Evolutionary conservation across 2,888 invertebrate species (phyloP).

Genomic region (Drosophila mimica): DNA sequence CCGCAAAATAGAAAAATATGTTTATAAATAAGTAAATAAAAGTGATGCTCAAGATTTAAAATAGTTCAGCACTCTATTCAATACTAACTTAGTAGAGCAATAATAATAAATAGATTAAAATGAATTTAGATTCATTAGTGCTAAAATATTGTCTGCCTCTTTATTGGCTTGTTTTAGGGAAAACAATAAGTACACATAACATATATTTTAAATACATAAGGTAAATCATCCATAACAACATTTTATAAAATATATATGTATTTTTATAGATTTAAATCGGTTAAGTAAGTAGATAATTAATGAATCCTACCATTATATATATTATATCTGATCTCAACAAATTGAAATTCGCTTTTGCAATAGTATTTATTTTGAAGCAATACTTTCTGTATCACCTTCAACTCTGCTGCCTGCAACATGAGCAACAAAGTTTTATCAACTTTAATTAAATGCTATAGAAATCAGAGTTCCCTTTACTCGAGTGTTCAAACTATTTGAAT

Average conservation of each 20-base stretch:
- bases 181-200: not conserved
- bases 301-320: rapidly evolving
- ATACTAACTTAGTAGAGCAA: not conserved
- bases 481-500: not conserved
- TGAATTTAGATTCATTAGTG: rapidly evolving
- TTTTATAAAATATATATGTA: not conserved
- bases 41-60: not conserved
- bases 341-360: not conserved
- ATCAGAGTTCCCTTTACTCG: not conserved
- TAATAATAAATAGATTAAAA: not conserved
- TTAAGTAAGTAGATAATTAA: not conserved
- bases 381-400: not conserved
- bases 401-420: not conserved
- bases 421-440: not conserved
- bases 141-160: not conserved
- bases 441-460: not conserved
- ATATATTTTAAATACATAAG: not conserved
- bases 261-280: not conserved
- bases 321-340: not conserved
- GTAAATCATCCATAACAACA: not conserved
- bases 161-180: not conserved
- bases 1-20: not conserved
- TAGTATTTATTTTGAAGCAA: not conserved
- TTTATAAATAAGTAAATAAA: not conserved
- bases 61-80: not conserved